phyloP scores from a whole-genome alignment of 2,797 vertebrate species.

The Hafferia zeledoni region DNA sequence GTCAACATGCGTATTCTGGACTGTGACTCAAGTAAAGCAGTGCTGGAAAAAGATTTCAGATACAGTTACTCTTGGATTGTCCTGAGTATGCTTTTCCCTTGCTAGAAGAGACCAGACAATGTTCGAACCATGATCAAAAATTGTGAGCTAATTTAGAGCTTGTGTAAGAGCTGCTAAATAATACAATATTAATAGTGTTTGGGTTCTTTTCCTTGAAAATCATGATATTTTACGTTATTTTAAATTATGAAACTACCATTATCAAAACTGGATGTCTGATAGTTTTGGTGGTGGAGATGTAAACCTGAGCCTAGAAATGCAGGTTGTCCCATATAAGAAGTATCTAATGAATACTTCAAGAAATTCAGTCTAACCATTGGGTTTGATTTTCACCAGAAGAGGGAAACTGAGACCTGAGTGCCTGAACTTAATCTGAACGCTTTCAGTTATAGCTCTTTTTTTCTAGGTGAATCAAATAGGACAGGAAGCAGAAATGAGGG shows the following conservation, averaged over 20 bases:
- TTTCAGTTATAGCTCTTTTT: not conserved
- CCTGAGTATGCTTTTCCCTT: not conserved
- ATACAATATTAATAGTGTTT: not conserved
- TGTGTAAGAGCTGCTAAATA: not conserved
- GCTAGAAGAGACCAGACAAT: not conserved
- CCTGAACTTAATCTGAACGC: not conserved
- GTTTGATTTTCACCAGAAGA: not conserved
- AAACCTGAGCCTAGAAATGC: not conserved
- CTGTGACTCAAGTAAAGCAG: not conserved
- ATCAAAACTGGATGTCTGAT: not conserved
- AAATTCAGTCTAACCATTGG: not conserved
- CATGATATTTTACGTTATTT: not conserved
- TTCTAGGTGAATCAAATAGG: not conserved
- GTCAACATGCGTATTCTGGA: not conserved
- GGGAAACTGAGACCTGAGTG: not conserved
- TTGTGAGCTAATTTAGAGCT: not conserved
- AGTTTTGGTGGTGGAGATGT: not conserved
- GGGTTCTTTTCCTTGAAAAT: not conserved
- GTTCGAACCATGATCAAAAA: not conserved
- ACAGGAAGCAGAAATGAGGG: not conserved
- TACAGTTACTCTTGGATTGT: not conserved
- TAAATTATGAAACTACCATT: not conserved
- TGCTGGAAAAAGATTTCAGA: not conserved
- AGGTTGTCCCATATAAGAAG: not conserved
- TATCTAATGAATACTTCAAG: not conserved